phyloP scores from a whole-genome alignment of 1,140 invertebrate genomes.

The Pogonognathellus flavescens region DNA sequence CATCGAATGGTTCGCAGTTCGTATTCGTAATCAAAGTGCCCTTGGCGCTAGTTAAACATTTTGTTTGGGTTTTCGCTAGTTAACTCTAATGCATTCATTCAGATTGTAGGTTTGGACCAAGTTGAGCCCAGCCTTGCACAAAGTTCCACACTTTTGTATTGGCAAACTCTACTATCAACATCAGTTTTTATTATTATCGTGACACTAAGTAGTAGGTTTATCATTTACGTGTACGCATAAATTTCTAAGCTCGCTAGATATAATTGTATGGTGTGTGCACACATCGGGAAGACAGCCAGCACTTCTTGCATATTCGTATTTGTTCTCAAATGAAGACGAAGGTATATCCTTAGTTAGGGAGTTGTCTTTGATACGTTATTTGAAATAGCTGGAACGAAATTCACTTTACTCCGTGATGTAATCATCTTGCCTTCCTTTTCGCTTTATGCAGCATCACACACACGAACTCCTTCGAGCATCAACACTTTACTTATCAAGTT shows the following conservation, averaged over 20 bases:
- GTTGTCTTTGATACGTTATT: background rate
- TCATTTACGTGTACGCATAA: background rate
- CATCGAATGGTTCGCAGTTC: background rate
- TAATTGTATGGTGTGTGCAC: background rate
- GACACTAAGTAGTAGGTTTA: background rate
- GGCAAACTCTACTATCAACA: background rate
- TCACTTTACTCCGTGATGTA: background rate
- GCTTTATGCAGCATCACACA: background rate
- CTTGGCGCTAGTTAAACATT: conserved; percentile 27
- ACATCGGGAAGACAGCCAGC: background rate
- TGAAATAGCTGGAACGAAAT: conserved; percentile 15
- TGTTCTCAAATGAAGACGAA: background rate
- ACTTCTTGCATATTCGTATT: background rate
- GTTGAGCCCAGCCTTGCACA: background rate
- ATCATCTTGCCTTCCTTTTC: conserved; percentile 20
- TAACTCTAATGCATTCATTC: conserved; percentile 21
- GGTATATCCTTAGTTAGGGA: background rate
- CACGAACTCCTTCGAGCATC: background rate
- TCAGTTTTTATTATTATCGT: too few relatives aligned
- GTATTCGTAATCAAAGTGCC: conserved; percentile 36
- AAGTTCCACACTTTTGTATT: background rate
- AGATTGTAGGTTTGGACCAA: background rate
- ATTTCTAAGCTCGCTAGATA: background rate
- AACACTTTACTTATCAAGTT: background rate
- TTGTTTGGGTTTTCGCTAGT: background rate